A percentile compares a stretch with the other conserved stretches of the same genome.
Evolutionary conservation across 1,140 invertebrate genomes (phyloP).

Genomic region (Amyelois transitella): DNA sequence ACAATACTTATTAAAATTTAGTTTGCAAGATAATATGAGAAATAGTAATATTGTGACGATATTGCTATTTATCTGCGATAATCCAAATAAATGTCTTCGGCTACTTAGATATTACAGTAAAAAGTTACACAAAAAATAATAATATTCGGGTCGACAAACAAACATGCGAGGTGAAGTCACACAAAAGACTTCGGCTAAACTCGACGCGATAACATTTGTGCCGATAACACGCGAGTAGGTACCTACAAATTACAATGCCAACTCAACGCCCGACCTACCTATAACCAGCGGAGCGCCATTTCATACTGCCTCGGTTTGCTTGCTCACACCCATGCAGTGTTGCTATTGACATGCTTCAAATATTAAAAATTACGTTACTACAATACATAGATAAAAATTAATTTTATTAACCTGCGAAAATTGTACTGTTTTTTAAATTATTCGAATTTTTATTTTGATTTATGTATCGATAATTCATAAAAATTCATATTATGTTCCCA

Average conservation of each 20-base stretch:
- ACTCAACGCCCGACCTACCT: slow-evolving; percentile 65
- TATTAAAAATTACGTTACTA: background rate
- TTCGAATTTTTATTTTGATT: background rate
- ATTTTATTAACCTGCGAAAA: background rate
- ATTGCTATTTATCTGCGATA: too few relatives aligned
- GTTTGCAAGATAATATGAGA: too few relatives aligned
- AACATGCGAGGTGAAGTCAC: slow-evolving; percentile 45
- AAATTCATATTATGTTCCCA: slow-evolving; percentile 14
- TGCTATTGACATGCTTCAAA: slow-evolving; percentile 19
- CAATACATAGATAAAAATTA: background rate
- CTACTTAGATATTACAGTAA: too few relatives aligned
- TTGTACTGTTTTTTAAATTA: background rate
- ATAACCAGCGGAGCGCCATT: slow-evolving; percentile 62
- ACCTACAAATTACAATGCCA: slow-evolving; percentile 64
- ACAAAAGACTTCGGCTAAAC: slow-evolving; percentile 51
- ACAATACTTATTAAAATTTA: too few relatives aligned
- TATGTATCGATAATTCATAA: slow-evolving; percentile 12
- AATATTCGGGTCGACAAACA: slow-evolving; percentile 5
- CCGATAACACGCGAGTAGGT: slow-evolving; percentile 54
- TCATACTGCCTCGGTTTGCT: slow-evolving; percentile 50
- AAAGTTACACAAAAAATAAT: background rate
- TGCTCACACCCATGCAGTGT: slow-evolving; percentile 59
- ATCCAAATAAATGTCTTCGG: too few relatives aligned
- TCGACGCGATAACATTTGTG: slow-evolving; percentile 46
- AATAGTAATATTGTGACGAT: too few relatives aligned